phyloP scores from a whole-genome alignment of 2,888 invertebrate genomes.

The Callyntrura sp. region DNA sequence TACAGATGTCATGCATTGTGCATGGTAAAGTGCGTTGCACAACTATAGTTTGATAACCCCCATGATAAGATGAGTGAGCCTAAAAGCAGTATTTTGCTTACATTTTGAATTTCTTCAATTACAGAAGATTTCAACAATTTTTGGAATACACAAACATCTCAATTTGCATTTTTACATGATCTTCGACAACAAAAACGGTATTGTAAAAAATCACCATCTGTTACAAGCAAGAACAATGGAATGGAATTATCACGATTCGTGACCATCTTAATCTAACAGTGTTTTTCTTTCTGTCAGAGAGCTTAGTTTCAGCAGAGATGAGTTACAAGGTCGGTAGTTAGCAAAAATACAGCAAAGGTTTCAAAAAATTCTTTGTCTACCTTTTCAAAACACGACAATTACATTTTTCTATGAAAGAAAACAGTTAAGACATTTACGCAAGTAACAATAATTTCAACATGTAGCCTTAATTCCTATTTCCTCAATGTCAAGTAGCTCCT shows the following conservation, averaged over 20 bases:
- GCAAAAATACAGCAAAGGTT: background rate
- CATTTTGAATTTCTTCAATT: too few relatives aligned
- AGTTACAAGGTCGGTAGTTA: conserved; percentile 53
- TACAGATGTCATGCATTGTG: too few relatives aligned
- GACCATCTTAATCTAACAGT: too few relatives aligned
- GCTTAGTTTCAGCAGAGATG: conserved; percentile 10
- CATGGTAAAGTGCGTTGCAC: too few relatives aligned
- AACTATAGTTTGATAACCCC: too few relatives aligned
- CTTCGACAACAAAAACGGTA: background rate
- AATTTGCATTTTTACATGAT: background rate
- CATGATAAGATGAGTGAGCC: too few relatives aligned
- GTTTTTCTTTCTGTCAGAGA: too few relatives aligned
- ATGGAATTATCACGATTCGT: background rate
- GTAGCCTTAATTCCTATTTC: conserved; percentile 66
- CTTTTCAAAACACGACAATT: conserved; percentile 33
- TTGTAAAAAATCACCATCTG: background rate
- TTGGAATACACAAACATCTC: background rate
- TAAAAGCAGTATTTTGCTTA: too few relatives aligned
- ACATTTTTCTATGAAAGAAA: conserved; percentile 15
- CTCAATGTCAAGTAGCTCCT: conserved; percentile 60
- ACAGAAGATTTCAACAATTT: background rate
- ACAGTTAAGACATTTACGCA: background rate
- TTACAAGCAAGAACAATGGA: background rate
- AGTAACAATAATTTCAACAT: background rate
- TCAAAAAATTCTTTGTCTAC: background rate